These are phyloP conservation scores for Malurus alboscapulatus DNA, from an alignment of 2,113 vertebrate species.

Conservation along the genomic window DNA sequence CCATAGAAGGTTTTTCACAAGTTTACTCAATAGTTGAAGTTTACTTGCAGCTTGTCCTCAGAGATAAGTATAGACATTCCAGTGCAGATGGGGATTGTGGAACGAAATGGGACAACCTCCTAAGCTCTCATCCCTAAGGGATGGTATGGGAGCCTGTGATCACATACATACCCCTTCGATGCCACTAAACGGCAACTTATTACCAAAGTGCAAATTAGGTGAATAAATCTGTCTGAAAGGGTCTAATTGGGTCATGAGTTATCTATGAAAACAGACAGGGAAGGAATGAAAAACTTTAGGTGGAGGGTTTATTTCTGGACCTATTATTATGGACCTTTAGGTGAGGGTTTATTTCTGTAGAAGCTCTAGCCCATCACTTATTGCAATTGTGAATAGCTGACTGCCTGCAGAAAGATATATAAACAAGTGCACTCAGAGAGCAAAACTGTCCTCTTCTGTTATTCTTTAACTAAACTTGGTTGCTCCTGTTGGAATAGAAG, in stretches of 20 bases:
- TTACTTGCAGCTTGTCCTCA: background rate
- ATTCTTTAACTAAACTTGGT: background rate
- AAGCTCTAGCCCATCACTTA: background rate
- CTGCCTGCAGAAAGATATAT: background rate
- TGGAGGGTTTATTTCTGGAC: background rate
- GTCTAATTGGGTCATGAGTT: background rate
- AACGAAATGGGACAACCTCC: background rate
- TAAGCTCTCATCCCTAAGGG: background rate
- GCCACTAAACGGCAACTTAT: background rate
- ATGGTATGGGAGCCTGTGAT: background rate
- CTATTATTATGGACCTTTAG: too few relatives aligned
- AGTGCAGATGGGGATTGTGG: background rate
- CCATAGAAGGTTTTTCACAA: background rate
- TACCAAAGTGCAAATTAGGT: slow-evolving; percentile 4
- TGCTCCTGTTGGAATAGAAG: background rate
- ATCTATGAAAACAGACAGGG: background rate
- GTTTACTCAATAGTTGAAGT: background rate
- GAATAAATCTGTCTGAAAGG: slow-evolving; percentile 8
- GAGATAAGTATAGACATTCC: background rate
- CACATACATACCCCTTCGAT: background rate
- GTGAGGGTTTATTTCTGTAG: background rate
- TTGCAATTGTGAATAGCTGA: background rate
- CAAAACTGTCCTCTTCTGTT: background rate
- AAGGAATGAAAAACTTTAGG: background rate
- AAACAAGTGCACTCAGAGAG: background rate